phyloP scores from a whole-genome alignment of 2,797 vertebrate genomes.

The Taeniopygia guttata region DNA sequence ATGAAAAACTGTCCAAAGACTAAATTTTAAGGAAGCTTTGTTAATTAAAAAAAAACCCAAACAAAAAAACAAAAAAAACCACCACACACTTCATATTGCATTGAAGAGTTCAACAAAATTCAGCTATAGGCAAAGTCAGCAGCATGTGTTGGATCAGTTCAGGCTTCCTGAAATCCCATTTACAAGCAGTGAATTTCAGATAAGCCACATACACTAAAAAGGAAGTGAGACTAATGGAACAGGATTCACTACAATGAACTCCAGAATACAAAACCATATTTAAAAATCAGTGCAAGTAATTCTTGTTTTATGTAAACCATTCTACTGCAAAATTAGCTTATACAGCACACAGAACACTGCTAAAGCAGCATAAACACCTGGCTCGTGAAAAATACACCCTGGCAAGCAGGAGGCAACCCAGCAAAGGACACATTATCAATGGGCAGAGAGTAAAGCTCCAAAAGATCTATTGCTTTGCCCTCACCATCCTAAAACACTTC shows the following conservation, averaged over 20 bases:
- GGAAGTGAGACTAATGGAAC: neutral
- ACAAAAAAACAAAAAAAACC: neutral
- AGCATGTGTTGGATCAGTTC: neutral
- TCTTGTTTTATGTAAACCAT: neutral
- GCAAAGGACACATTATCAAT: neutral
- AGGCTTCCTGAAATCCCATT: neutral
- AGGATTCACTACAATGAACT: neutral
- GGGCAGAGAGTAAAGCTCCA: neutral
- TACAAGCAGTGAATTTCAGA: neutral
- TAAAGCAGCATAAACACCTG: neutral
- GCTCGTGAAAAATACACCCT: neutral
- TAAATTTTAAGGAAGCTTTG: neutral
- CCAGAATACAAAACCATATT: neutral
- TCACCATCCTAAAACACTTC: neutral
- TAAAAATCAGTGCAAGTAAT: neutral
- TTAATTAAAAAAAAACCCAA: neutral
- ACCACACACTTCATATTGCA: neutral
- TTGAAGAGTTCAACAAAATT: neutral
- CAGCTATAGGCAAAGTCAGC: neutral
- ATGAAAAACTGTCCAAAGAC: neutral
- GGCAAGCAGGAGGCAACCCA: neutral
- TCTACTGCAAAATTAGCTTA: neutral
- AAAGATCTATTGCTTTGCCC: neutral
- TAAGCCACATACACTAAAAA: neutral
- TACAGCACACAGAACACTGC: neutral